phyloP scores from a whole-genome alignment of 2,888 invertebrate species.

The Hyposoter dolosus region DNA sequence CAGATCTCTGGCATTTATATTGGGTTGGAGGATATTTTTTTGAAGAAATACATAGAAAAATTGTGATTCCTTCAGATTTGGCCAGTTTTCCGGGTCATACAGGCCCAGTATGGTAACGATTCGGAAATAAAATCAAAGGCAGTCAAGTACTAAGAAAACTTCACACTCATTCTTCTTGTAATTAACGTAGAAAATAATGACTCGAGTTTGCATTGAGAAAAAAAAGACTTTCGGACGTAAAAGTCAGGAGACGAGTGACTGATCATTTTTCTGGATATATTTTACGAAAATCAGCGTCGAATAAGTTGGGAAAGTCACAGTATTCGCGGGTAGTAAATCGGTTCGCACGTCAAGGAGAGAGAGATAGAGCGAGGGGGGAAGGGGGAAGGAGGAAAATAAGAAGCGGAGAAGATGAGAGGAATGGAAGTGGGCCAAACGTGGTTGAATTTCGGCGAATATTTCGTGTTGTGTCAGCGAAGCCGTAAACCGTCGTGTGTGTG shows the following conservation, averaged over 20 bases:
- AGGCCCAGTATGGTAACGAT: neutral
- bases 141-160: neutral
- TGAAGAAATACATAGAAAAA: neutral
- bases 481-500: slow-evolving; percentile 69
- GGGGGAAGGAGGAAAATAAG: neutral
- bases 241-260: slow-evolving; percentile 26
- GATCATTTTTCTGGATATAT: slow-evolving; percentile 30
- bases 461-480: slow-evolving; percentile 69
- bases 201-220: neutral
- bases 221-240: neutral
- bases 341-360: slow-evolving; percentile 36
- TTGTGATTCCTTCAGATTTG: neutral
- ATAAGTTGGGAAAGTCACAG: slow-evolving; percentile 43
- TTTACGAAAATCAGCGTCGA: slow-evolving; percentile 12
- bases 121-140: neutral
- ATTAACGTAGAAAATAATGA: neutral
- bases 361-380: neutral
- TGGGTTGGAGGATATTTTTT: too few relatives aligned
- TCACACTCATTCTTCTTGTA: neutral
- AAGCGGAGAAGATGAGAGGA: slow-evolving; percentile 20
- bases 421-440: slow-evolving; percentile 70
- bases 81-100: neutral
- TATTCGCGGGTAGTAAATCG: slow-evolving; percentile 64
- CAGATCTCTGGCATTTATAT: too few relatives aligned
- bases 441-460: slow-evolving; percentile 52